Evolutionary conservation across 2,113 vertebrate species (phyloP).

Genomic region (Phocoena sinus): DNA sequence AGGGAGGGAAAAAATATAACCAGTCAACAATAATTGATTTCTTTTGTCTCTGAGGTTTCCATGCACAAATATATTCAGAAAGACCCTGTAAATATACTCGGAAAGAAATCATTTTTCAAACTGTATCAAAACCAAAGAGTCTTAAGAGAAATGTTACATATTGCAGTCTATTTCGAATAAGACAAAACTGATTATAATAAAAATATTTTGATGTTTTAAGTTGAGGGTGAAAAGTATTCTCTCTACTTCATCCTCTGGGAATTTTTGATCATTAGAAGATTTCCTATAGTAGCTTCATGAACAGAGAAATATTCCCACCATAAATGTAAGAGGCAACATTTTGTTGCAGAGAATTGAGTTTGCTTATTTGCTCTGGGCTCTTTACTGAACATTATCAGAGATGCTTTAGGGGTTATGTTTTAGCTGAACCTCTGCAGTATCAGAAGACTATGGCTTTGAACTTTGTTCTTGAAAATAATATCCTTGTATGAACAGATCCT

Average conservation of each 20-base stretch:
- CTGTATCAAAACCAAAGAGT: conserved; percentile 73
- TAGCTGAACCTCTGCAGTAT: neutral
- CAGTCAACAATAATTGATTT: conserved; percentile 61
- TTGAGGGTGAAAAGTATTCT: conserved; percentile 65
- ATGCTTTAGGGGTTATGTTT: neutral
- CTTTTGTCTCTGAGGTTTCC: conserved; percentile 53
- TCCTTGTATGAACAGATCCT: neutral
- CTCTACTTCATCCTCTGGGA: conserved; percentile 76
- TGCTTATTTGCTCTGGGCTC: neutral
- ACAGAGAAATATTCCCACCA: conserved; percentile 29
- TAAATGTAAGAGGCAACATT: neutral
- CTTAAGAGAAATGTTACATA: conserved; percentile 78
- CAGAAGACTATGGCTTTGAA: neutral
- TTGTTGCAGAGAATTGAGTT: neutral
- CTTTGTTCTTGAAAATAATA: neutral
- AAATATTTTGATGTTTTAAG: conserved; percentile 74
- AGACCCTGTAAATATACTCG: conserved; percentile 55
- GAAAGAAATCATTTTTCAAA: conserved; percentile 64
- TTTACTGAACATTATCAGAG: neutral
- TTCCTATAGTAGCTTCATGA: conserved; percentile 76
- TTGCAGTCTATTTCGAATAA: conserved; percentile 77
- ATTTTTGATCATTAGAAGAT: conserved; percentile 74
- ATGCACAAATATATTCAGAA: conserved; percentile 50
- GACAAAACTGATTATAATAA: conserved; percentile 83
- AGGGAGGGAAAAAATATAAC: neutral